A percentile compares a stretch with the other conserved stretches of the same genome.
These are phyloP conservation scores for Zaprionus africanus DNA, from an alignment of 1,140 invertebrate species.

Conservation along the genomic window DNA sequence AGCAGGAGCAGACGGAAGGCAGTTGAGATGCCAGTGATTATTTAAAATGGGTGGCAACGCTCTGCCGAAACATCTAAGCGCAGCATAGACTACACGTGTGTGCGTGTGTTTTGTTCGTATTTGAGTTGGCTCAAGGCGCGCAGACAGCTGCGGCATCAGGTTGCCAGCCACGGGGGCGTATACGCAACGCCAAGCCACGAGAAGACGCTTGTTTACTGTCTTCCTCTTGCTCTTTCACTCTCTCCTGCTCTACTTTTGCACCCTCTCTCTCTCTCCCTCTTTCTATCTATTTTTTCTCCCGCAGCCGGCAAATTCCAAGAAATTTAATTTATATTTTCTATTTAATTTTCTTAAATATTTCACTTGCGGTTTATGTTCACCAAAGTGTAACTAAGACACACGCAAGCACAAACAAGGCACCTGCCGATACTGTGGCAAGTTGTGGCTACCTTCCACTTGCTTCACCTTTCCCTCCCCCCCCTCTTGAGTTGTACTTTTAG, in stretches of 20 bases:
- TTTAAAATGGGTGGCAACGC: conserved; percentile 50
- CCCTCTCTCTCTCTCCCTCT: background rate
- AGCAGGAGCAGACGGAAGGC: background rate
- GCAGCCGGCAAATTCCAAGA: conserved; percentile 21
- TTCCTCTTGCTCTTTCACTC: background rate
- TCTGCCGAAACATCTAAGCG: conserved; percentile 11
- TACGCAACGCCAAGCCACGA: conserved; percentile 33
- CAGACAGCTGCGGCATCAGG: conserved; percentile 12
- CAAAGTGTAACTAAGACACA: conserved; percentile 35
- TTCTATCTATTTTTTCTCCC: background rate
- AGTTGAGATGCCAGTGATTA: conserved; percentile 26
- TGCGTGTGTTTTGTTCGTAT: background rate
- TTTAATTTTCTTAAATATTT: conserved; percentile 36
- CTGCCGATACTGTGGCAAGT: conserved; percentile 8
- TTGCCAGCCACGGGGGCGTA: conserved; percentile 38
- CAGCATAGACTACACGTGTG: background rate
- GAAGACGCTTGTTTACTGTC: background rate
- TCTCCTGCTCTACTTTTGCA: background rate
- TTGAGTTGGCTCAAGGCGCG: conserved; percentile 15
- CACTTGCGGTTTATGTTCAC: conserved; percentile 28
- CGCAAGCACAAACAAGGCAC: conserved; percentile 12
- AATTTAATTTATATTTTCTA: conserved; percentile 54
- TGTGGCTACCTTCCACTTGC: background rate
- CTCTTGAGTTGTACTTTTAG: conserved; percentile 26
- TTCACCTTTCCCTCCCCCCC: background rate